phyloP scores from a whole-genome alignment of 1,140 invertebrate species.

The Metaphire vulgaris region DNA sequence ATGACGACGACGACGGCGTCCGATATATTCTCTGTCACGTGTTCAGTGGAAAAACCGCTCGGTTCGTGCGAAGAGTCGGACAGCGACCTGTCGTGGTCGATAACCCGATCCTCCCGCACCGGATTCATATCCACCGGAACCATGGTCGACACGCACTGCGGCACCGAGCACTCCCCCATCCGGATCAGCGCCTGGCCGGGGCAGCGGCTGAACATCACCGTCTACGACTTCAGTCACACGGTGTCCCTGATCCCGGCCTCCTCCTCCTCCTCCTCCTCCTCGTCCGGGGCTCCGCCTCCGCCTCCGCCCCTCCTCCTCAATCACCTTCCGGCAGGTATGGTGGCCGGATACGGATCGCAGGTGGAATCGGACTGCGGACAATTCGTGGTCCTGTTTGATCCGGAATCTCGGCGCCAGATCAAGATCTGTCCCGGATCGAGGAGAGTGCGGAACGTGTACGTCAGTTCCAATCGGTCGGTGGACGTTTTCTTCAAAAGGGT shows the following conservation, averaged over 20 bases:
- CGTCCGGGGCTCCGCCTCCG: too few species aligned
- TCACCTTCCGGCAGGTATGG: neutral
- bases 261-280: neutral
- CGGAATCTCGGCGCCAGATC: neutral
- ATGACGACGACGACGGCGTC: too few species aligned
- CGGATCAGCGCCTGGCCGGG: conserved; percentile 17
- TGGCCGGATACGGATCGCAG: neutral
- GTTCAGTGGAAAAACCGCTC: conserved; percentile 6
- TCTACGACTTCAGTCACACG: conserved; percentile 22
- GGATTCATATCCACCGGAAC: conserved; percentile 13
- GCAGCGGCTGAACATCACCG: conserved; percentile 23
- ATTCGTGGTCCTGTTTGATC: conserved; percentile 6
- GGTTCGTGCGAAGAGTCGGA: neutral
- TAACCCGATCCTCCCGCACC: neutral
- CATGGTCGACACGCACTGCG: conserved; percentile 6
- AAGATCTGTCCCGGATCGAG: conserved; percentile 4
- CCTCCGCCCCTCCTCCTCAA: neutral
- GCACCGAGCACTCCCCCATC: conserved; percentile 6
- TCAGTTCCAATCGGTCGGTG: neutral
- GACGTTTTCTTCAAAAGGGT: conserved; percentile 3
- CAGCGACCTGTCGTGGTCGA: neutral
- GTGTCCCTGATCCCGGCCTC: neutral
- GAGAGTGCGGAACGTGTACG: conserved; percentile 6
- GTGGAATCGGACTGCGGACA: neutral
- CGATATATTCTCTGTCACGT: too few species aligned